Percentiles rank a stretch among this genome's conserved stretches.
Conservation (phyloP, 1,140 invertebrate genomes). For the Fragariocoptes setiger region DNA sequence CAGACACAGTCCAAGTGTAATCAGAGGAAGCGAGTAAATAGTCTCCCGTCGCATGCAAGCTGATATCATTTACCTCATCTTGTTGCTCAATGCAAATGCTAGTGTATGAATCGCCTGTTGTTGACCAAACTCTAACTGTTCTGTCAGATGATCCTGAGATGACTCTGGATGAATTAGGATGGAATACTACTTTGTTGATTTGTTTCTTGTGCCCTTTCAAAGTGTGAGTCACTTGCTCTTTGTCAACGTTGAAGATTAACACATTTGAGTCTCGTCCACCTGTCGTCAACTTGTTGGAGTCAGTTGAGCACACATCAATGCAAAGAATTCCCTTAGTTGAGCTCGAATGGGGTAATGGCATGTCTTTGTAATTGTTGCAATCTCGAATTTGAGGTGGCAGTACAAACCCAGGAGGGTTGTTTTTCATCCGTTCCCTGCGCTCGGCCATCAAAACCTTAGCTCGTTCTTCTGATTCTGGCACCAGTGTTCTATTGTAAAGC, state of each 20-base stretch:
- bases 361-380: conserved; percentile 48
- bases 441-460: conserved; percentile 80
- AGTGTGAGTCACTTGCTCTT: conserved; percentile 77
- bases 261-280: conserved; percentile 94
- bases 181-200: conserved; percentile 84
- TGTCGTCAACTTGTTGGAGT: conserved; percentile 69
- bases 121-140: conserved; percentile 79
- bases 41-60: conserved; percentile 87
- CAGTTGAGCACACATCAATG: conserved; percentile 59
- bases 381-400: conserved; percentile 45
- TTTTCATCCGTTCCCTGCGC: conserved; percentile 67
- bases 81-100: too few relatives aligned
- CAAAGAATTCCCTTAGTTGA: conserved; percentile 81
- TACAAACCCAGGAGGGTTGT: conserved; percentile 66
- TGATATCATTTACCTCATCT: conserved; percentile 69
- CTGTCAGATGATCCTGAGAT: conserved; percentile 80
- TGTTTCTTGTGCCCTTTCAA: conserved; percentile 72
- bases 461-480: conserved; percentile 47
- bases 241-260: conserved; percentile 90
- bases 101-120: conserved; percentile 52
- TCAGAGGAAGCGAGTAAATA: conserved; percentile 80
- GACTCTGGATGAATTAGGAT: conserved; percentile 67
- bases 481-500: too few relatives aligned
- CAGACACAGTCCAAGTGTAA: conserved; percentile 78
- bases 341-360: conserved; percentile 84